Percentiles rank a stretch among this genome's conserved stretches.
Conservation (phyloP, 2,888 invertebrate species). For the Eristalis arbustorum region DNA sequence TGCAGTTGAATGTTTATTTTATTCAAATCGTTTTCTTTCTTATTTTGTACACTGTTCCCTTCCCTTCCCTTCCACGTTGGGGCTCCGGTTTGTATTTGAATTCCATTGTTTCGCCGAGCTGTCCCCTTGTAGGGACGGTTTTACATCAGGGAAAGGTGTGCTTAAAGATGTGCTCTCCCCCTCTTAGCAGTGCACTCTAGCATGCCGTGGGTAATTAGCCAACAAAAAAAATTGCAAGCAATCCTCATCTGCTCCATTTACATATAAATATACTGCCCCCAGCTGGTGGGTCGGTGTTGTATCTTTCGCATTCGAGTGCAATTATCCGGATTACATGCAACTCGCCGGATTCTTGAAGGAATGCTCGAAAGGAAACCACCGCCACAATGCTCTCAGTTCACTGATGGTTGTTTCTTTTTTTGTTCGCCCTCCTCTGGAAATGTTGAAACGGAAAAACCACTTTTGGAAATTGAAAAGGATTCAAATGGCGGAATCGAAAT, state of each 20-base stretch:
- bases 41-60: neutral
- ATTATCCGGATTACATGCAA: conserved; percentile 46
- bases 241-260: conserved; percentile 5
- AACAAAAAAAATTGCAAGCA: neutral
- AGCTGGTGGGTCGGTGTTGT: neutral
- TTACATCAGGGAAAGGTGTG: conserved; percentile 3
- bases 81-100: conserved; percentile 37
- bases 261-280: neutral
- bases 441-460: conserved; percentile 1
- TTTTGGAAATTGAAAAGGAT: conserved; percentile 32
- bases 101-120: conserved; percentile 32
- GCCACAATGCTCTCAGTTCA: neutral
- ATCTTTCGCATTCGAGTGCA: conserved; percentile 35
- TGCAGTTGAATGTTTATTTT: conserved; percentile 68
- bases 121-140: conserved; percentile 12
- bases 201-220: conserved; percentile 38
- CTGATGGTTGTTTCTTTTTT: neutral
- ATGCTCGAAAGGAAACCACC: conserved; percentile 3
- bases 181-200: neutral
- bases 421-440: neutral
- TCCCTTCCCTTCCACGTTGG: neutral
- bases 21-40: conserved; percentile 62
- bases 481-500: neutral
- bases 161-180: conserved; percentile 2
- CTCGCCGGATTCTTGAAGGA: neutral